Evolutionary conservation across 2,113 vertebrate genomes (phyloP).

Genomic region (Ctenodactylus gundi): DNA sequence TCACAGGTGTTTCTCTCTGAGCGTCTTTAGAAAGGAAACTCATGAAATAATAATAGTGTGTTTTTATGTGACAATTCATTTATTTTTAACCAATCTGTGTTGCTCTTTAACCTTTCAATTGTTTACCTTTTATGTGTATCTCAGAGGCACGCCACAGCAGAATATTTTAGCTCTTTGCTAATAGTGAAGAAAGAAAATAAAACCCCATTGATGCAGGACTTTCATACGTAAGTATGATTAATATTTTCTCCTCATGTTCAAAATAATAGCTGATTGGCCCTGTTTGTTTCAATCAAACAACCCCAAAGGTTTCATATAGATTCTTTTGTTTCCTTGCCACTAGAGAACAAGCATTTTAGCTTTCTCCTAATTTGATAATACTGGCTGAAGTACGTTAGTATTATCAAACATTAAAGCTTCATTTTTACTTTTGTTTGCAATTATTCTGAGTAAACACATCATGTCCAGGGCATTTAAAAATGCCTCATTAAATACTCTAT

Average conservation of each 20-base stretch:
- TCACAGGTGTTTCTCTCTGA: constrained; percentile 24
- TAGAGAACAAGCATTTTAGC: constrained; percentile 65
- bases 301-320: constrained; percentile 59
- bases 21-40: constrained; percentile 29
- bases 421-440: constrained; percentile 41
- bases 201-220: constrained; percentile 78
- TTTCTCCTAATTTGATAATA: constrained; percentile 75
- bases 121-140: constrained; percentile 68
- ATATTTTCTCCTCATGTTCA: constrained; percentile 76
- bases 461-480: constrained; percentile 36
- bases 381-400: constrained; percentile 40
- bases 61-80: constrained; percentile 55
- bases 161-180: constrained; percentile 72
- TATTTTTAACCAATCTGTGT: constrained; percentile 56
- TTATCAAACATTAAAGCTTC: constrained; percentile 65
- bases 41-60: constrained; percentile 65
- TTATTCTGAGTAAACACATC: constrained; percentile 66
- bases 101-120: constrained; percentile 51
- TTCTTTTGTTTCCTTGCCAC: constrained; percentile 42
- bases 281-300: constrained; percentile 78
- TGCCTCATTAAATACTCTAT: not conserved
- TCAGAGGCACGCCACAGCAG: constrained; percentile 56
- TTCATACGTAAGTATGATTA: constrained; percentile 78
- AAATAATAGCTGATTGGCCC: constrained; percentile 76
- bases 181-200: constrained; percentile 78